Conservation (phyloP, 2,888 invertebrate species). For the Agriopis leucophaearia region DNA sequence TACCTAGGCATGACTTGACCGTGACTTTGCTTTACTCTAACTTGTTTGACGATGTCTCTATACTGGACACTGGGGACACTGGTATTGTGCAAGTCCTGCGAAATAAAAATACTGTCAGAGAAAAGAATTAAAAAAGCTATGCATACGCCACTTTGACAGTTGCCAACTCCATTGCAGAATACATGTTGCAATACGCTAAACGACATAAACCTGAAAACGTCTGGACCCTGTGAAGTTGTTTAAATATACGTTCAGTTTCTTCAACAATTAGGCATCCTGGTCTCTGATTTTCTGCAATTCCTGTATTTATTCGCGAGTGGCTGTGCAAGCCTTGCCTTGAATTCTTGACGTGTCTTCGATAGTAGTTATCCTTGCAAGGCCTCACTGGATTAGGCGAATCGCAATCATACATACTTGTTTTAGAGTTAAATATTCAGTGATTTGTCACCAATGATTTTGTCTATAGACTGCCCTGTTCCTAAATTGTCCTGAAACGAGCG, state of each 20-base stretch:
- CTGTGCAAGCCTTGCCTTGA: slow-evolving; percentile 36
- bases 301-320: slow-evolving; percentile 39
- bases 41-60: too few species aligned
- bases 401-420: slow-evolving; percentile 57
- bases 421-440: slow-evolving; percentile 80
- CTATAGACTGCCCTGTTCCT: slow-evolving; percentile 81
- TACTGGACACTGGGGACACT: too few species aligned
- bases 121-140: too few species aligned
- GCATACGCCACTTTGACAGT: too few species aligned
- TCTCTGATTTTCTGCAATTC: slow-evolving; percentile 41
- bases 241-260: slow-evolving; percentile 18
- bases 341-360: slow-evolving; percentile 80
- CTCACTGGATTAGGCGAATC: slow-evolving; percentile 80
- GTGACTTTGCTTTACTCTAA: too few species aligned
- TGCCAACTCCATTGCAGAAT: too few species aligned
- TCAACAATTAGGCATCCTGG: slow-evolving; percentile 15
- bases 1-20: too few species aligned
- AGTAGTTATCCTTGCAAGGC: slow-evolving; percentile 58
- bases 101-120: too few species aligned
- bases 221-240: not conserved
- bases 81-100: too few species aligned
- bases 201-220: not conserved
- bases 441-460: slow-evolving; percentile 83
- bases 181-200: not conserved
- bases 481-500: slow-evolving; percentile 67